Percentiles rank a stretch among this genome's conserved stretches.
phyloP scores from a whole-genome alignment of 2,797 vertebrate genomes.

The Microchirus variegatus region DNA sequence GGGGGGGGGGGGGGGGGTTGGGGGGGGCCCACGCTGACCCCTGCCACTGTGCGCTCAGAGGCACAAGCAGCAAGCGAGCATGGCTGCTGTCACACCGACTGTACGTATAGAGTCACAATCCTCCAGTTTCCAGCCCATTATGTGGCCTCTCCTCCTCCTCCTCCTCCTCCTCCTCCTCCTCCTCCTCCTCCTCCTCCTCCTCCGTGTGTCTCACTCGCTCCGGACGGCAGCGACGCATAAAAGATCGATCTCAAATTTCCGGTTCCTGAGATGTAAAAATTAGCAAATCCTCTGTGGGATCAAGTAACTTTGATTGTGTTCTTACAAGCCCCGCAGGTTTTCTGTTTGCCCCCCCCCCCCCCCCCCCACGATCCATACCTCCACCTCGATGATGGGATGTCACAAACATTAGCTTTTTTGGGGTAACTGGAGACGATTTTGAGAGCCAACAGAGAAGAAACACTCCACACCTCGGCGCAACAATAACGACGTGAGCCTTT shows the following conservation, averaged over 20 bases:
- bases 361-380: conserved; percentile 19
- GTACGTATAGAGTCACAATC: conserved; percentile 61
- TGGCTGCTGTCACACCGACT: conserved; percentile 54
- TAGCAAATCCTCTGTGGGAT: conserved; percentile 69
- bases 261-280: conserved; percentile 77
- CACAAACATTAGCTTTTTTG: conserved; percentile 63
- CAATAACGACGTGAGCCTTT: conserved; percentile 50
- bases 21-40: conserved; percentile 43
- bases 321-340: conserved; percentile 49
- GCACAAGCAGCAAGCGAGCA: conserved; percentile 51
- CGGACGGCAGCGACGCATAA: conserved; percentile 58
- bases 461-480: conserved; percentile 18
- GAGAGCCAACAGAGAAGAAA: conserved; percentile 32
- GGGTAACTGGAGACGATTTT: conserved; percentile 71
- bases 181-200: too few species aligned
- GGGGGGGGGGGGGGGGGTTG: too few species aligned
- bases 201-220: conserved; percentile 63
- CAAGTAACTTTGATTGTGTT: conserved; percentile 54
- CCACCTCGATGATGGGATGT: conserved; percentile 45
- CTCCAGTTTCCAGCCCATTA: conserved; percentile 57
- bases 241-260: conserved; percentile 77
- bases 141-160: conserved; percentile 55
- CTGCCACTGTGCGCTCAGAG: conserved; percentile 20
- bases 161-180: too few species aligned
- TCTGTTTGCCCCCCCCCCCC: conserved; percentile 28